Conservation (phyloP, 2,113 vertebrate species). For the Brachypodius melanocephalos region DNA sequence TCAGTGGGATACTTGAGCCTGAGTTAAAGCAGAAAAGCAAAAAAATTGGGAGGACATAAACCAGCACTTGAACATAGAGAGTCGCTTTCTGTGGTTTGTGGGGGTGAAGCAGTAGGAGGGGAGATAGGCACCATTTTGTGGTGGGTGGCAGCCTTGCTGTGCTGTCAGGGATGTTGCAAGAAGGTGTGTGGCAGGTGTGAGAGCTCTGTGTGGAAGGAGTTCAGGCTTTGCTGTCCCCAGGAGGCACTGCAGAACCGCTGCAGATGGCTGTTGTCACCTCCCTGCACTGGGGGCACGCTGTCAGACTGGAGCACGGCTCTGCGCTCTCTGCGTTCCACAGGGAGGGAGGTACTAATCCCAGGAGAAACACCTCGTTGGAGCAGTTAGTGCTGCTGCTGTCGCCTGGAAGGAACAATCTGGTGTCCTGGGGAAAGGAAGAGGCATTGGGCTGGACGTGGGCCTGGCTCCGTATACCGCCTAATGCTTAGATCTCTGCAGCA, state of each 20-base stretch:
- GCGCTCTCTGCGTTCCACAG: background rate
- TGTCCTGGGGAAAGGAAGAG: background rate
- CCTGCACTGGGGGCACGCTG: rapidly evolving
- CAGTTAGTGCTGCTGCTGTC: background rate
- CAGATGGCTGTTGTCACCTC: background rate
- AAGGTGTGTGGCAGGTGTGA: background rate
- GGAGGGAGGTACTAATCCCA: background rate
- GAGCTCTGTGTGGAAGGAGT: background rate
- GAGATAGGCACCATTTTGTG: background rate
- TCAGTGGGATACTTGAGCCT: background rate
- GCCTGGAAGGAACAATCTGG: background rate
- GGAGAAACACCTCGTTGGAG: rapidly evolving
- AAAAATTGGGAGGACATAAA: background rate
- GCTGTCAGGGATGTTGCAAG: background rate
- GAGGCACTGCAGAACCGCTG: background rate
- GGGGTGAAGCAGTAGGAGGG: background rate
- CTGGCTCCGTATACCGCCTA: rapidly evolving
- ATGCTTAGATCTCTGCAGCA: background rate
- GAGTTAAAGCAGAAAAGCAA: background rate
- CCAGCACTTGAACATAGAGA: background rate
- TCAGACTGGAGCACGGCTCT: rapidly evolving
- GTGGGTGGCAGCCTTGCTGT: background rate
- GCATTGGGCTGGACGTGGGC: rapidly evolving
- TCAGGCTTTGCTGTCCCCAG: background rate
- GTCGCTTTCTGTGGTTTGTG: background rate